Base-by-base conservation (phyloP, 2,113 vertebrate species). In the Peromyscus maniculatus region DNA sequence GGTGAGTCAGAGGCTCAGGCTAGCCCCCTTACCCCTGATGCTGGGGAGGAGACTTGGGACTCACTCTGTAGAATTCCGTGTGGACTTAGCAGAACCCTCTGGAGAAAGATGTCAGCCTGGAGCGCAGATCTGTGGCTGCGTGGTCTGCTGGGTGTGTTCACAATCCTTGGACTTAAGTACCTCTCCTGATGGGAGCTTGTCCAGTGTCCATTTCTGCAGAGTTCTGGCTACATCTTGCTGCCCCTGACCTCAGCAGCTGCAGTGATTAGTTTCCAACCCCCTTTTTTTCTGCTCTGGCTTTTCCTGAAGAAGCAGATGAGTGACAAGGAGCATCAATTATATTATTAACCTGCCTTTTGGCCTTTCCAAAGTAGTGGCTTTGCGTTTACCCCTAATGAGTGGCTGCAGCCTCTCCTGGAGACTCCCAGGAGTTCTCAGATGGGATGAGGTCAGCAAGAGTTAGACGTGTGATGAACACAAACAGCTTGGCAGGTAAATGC, bases 321-420 rank as follows among this genome's bases (percentile, higher is more conserved):
- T 52, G 5, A 12, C 5, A 39, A 17, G 28, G n/a, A 49, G 0
- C 8, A 4, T n/a, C 77, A 97, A 90, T 72, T 78, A 43, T 95
- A 52, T 91, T 95, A 52, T 91, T 91, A 31, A 95, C 52, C 17
- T 22, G 6, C 3, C 0, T 96, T 88, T 89, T 36, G 97, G 52
- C 5, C 36, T 59, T 83, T n/a, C 11, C 55, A n/a, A 22, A 62
- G 80, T 87, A 91, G 64, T 33, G 59, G 55, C 94, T 97, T 7
- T 79, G 84, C 3, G 46, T 22, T 97, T 97, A 91, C 96, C 95
- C 87, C 93, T 91, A 59, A 77, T 79, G 90, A 96, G 9, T 31
- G 90, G 10, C 49, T n/a, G 8, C 91, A 95, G 46, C 6, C 33
- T 93, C 92, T 94, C 87, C 33, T 12, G 0, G 52, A 91, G 21